Base-by-base conservation (phyloP, 92 coral and sea anemone species). In the Porites lobata region DNA sequence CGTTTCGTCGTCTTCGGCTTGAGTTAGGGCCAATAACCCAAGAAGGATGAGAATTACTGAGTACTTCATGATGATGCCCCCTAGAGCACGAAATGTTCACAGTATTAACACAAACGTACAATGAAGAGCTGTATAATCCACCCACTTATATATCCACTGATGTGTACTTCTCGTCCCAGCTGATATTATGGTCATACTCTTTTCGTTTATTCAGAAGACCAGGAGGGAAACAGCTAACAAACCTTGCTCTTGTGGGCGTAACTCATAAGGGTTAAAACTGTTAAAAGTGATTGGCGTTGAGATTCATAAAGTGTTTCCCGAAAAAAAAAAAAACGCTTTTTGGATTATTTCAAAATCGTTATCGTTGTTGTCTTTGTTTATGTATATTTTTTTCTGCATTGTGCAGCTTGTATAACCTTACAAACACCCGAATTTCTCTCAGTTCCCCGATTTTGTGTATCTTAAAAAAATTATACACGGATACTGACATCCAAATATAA, bases 1-100 rank as follows among this genome's bases (percentile, higher is more conserved):
- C 13, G 78, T 69, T 5, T 38, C 78, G 4, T 82, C 86, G 54
- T 82, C 78, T 18, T 71, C 78, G 12, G 86, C 69, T 3, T 82
- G 18, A n/a, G 78, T 26, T 8, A 32, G 17, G 57, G 75, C 69
- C 68, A 82, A 68, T 64, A 54, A 19, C 32, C 78, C 86, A 54
- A 71, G 22, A 6, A 43, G n/a, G 4, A 47, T 15, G 57, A 82
- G 17, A 13, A 69, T 24, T 15, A 56, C 1, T 3, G 71, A n/a
- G 58, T 14, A 82, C 56, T 56, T 29, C 78, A 82, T 69, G 57
- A 20, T 43, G 19, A 22, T 19, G 29, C 3, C 20, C 6, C 32
- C 2, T 17, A 3, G 12, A 52, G 6, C 63, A 7, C 13, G 18
- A 3, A 12, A 9, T 21, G 53, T 21, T 77, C 11, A 1, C 57